Base-by-base conservation (phyloP, 2,888 invertebrate species). In the Ornithoptera priamus region DNA sequence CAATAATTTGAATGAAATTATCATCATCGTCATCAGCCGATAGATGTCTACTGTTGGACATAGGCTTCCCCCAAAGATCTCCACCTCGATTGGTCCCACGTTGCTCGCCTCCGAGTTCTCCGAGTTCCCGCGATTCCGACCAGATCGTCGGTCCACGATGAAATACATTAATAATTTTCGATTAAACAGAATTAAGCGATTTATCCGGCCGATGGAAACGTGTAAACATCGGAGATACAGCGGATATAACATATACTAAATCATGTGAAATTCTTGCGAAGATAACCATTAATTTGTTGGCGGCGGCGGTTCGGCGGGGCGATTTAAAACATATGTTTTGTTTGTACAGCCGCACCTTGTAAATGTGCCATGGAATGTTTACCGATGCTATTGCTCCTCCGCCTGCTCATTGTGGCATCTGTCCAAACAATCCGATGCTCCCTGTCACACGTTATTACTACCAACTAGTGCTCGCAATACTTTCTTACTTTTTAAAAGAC, bases 301-400 rank as follows among this genome's bases (percentile, higher is more conserved):
- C 68, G 72, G 72, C 81, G 82, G 80, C 82, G 82, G 81, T 82
- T 81, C 77, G 79, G 80, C 80, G 80, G 82, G 80, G 78, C 78
- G 81, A 85, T 86, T 81, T 78, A 78, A 39, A 81, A 84, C 85
- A 85, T 83, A 83, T 85, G 86, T 85, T 78, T 80, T 83, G 83
- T 88, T 86, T 85, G 83, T 83, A 81, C 82, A 84, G 82, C 77
- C 78, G 80, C 76, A 76, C 77, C 79, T 77, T 81, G 84, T 85
- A 82, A 85, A 87, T 83, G 82, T 82, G 79, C 76, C 80, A 71
- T 68, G 76, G 75, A 76, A 77, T 79, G 77, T 78, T 76, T 74
- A 76, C 78, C 75, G 74, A 74, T 72, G 74, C 71, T 65, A 70
- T 72, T 71, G 72, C 72, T 69, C 66, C 70, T 72, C 61, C 71